phyloP scores from a whole-genome alignment of 2,113 vertebrate species.

The Spermophilus dauricus region DNA sequence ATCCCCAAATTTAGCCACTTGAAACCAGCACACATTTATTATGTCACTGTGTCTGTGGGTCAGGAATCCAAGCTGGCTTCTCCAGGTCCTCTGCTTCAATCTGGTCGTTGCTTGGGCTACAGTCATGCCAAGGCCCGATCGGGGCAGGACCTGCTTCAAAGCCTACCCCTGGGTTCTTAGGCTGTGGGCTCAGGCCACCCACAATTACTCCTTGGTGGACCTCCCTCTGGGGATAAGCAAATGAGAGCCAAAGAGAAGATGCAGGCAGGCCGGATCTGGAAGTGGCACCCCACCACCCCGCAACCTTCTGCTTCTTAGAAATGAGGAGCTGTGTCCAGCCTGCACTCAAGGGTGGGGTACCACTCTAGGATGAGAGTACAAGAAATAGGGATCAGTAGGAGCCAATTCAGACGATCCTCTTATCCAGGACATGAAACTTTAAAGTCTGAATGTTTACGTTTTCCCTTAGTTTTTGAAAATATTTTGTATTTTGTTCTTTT shows the following conservation, averaged over 20 bases:
- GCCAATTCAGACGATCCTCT: not conserved
- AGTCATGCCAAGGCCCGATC: no score
- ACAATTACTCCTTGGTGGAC: not conserved
- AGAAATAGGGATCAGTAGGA: not conserved
- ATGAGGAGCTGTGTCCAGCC: not conserved
- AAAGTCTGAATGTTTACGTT: not conserved
- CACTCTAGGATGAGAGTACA: accelerated
- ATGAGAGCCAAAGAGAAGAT: not conserved
- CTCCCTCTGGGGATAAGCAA: not conserved
- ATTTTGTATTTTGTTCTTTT: not conserved
- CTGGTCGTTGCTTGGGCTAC: no score
- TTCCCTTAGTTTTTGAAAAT: not conserved
- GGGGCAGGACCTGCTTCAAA: no score
- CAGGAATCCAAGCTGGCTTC: not conserved
- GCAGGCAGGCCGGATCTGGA: no score
- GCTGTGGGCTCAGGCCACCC: no score
- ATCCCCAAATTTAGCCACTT: not conserved
- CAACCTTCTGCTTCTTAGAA: not conserved
- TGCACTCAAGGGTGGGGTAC: not conserved
- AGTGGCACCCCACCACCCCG: not conserved
- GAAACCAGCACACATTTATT: not conserved
- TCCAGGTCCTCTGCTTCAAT: not conserved
- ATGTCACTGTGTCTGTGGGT: not conserved
- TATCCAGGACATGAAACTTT: not conserved
- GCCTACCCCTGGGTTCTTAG: not conserved